A percentile compares a stretch with the other conserved stretches of the same genome.
phyloP scores from a whole-genome alignment of 64 coral and sea anemone species.

The Montipora efflorescens region DNA sequence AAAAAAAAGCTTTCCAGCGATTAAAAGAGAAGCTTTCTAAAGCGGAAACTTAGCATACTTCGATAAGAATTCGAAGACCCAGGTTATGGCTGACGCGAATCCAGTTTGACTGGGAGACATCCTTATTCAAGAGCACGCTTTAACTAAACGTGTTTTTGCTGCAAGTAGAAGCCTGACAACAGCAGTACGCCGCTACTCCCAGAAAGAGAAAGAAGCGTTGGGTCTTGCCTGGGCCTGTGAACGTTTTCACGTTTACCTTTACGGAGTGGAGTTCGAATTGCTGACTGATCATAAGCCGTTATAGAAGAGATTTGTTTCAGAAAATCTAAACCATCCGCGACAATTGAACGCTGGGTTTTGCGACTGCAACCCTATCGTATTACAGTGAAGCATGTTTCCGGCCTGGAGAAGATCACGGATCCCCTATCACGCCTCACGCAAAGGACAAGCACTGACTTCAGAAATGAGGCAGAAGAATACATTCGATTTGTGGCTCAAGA shows the following conservation, averaged over 20 bases:
- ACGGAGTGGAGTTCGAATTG: not conserved
- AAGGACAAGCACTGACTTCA: not conserved
- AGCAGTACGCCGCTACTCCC: not conserved
- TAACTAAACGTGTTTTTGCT: slow-evolving; percentile 32
- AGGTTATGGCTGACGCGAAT: not conserved
- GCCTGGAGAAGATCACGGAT: too few relatives aligned
- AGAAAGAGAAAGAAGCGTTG: not conserved
- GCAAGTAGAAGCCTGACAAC: not conserved
- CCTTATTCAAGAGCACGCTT: not conserved
- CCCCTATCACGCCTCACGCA: slow-evolving; percentile 1
- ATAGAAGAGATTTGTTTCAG: slow-evolving; percentile 18
- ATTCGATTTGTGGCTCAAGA: too few relatives aligned
- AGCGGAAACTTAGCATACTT: not conserved
- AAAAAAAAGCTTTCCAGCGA: too few relatives aligned
- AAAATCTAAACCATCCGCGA: slow-evolving; percentile 7
- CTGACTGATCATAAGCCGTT: slow-evolving; percentile 50
- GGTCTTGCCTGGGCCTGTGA: too few relatives aligned
- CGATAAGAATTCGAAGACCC: not conserved
- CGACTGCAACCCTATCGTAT: slow-evolving; percentile 33
- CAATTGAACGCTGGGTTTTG: slow-evolving; percentile 25
- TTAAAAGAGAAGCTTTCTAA: not conserved
- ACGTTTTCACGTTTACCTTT: too few relatives aligned
- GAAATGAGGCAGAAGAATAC: not conserved
- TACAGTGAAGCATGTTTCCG: slow-evolving; percentile 38
- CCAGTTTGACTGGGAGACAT: not conserved